These are phyloP conservation scores for Cochlearius cochlearius DNA, from an alignment of 2,113 vertebrate species.

Conservation along the genomic window DNA sequence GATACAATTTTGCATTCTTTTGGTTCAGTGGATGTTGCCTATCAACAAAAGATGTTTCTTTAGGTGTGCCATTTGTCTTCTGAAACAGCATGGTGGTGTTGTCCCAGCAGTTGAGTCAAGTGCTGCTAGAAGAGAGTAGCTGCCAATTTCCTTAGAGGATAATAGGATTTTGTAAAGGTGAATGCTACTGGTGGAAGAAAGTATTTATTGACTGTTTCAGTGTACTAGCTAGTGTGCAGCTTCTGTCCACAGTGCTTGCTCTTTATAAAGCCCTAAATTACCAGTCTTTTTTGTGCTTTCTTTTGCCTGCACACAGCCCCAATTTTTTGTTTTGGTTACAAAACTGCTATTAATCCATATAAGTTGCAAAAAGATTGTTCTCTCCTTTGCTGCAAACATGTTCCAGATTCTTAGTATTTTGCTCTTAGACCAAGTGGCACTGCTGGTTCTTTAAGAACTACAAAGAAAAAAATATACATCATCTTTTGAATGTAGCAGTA, in stretches of 20 bases:
- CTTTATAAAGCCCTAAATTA: background rate
- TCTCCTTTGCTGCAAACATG: background rate
- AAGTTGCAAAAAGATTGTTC: background rate
- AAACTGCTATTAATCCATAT: background rate
- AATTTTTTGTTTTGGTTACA: background rate
- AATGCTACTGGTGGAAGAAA: background rate
- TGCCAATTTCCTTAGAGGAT: background rate
- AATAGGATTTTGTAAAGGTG: background rate
- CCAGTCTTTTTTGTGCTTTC: background rate
- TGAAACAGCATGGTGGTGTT: background rate
- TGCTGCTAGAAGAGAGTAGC: background rate
- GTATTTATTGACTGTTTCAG: background rate
- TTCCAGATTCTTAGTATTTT: background rate
- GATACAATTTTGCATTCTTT: background rate
- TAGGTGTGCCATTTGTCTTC: background rate
- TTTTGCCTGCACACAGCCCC: background rate
- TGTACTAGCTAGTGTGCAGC: background rate
- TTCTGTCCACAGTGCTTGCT: background rate
- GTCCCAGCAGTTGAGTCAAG: background rate
- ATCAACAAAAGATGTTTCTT: background rate
- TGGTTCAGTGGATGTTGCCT: background rate
- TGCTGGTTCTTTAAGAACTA: background rate
- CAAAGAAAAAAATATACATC: background rate
- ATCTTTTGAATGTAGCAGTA: background rate
- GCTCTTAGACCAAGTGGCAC: background rate